A percentile compares a stretch with the other conserved stretches of the same genome.
phyloP scores from a whole-genome alignment of 2,113 vertebrate genomes.

The Octodon degus region DNA sequence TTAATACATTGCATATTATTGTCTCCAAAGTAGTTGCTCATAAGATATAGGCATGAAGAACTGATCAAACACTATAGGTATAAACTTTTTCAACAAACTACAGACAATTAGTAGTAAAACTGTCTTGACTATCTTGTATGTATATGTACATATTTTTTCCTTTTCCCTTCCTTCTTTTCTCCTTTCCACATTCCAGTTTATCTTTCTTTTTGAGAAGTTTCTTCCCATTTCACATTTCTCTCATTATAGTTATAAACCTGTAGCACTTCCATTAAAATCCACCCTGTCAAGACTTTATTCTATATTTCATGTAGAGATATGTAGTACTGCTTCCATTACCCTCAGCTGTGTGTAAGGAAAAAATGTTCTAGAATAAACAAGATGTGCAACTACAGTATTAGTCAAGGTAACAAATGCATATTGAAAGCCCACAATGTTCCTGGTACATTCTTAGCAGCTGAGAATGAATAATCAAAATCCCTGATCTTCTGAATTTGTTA shows the following conservation, averaged over 20 bases:
- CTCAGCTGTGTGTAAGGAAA: not conserved
- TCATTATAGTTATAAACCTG: not conserved
- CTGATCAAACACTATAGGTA: too few species aligned
- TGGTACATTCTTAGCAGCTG: not conserved
- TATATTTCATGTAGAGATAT: not conserved
- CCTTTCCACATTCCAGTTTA: too few species aligned
- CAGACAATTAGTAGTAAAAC: too few species aligned
- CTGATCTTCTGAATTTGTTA: not conserved
- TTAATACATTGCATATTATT: too few species aligned
- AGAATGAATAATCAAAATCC: not conserved
- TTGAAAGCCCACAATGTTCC: not conserved
- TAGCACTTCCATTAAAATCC: not conserved
- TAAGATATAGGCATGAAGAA: too few species aligned
- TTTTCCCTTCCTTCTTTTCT: too few species aligned
- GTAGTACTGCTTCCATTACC: not conserved
- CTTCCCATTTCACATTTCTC: too few species aligned
- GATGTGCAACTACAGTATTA: not conserved
- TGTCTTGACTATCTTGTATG: too few species aligned
- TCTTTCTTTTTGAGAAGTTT: too few species aligned
- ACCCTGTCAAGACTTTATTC: not conserved
- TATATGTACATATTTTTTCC: too few species aligned
- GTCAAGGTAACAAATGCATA: not conserved
- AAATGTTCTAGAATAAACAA: not conserved
- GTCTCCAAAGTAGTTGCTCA: too few species aligned
- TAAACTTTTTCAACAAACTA: too few species aligned